Conservation (phyloP, 2,113 vertebrate genomes). For the Fulmarus glacialis region DNA sequence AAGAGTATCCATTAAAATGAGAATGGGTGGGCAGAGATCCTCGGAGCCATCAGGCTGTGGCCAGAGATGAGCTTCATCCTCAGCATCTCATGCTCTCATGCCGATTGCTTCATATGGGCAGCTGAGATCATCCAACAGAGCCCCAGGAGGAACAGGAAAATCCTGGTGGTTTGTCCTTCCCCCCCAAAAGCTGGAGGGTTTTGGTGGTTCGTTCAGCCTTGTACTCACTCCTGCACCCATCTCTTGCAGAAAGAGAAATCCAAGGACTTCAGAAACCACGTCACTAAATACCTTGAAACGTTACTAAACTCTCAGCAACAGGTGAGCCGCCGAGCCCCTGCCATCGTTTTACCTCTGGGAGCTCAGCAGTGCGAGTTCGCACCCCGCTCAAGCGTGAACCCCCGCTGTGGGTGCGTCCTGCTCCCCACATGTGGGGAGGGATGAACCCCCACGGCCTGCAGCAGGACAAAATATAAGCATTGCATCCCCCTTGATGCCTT, state of each 20-base stretch:
- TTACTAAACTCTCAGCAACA: constrained; percentile 92
- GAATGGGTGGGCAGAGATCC: background rate
- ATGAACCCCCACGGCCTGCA: rapidly evolving
- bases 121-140: background rate
- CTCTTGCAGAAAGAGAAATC: constrained; percentile 90
- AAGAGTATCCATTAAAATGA: rapidly evolving
- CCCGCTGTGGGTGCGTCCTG: rapidly evolving
- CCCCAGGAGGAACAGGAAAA: background rate
- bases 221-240: rapidly evolving
- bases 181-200: background rate
- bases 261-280: constrained; percentile 90
- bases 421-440: background rate
- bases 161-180: background rate
- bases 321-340: constrained; percentile 72
- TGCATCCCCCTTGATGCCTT: background rate
- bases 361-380: background rate
- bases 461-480: background rate
- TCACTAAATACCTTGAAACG: constrained; percentile 90
- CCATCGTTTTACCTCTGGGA: rapidly evolving
- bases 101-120: background rate
- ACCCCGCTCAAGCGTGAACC: background rate
- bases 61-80: background rate
- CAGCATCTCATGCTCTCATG: rapidly evolving
- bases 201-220: background rate
- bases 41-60: background rate